phyloP scores from a whole-genome alignment of 2,113 vertebrate species.

The Anarrhichthys ocellatus region DNA sequence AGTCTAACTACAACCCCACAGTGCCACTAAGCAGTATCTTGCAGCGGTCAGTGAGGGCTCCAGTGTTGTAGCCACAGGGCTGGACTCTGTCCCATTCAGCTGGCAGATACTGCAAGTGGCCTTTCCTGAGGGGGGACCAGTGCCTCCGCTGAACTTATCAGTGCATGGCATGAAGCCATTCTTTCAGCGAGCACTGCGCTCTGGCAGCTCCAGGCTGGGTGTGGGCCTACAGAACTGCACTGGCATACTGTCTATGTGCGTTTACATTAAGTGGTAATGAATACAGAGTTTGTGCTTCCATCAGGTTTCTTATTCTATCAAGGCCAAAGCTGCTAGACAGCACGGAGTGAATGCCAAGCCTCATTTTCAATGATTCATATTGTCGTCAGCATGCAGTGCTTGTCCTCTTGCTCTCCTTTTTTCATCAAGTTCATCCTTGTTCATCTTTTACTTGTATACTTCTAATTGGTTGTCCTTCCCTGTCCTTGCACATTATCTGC shows the following conservation, averaged over 20 bases:
- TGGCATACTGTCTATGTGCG: slow-evolving; percentile 42
- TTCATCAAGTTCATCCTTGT: slow-evolving; percentile 7
- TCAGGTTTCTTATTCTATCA: slow-evolving; percentile 46
- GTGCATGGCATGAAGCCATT: slow-evolving; percentile 40
- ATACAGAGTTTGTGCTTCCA: slow-evolving; percentile 47
- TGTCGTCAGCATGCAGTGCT: slow-evolving; percentile 24
- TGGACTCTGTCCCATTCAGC: slow-evolving; percentile 30
- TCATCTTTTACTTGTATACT: slow-evolving; percentile 5
- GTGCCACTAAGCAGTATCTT: background rate
- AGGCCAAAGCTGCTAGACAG: slow-evolving; percentile 55
- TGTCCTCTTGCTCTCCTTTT: slow-evolving; percentile 52
- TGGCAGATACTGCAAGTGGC: slow-evolving; percentile 33
- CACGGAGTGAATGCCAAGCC: slow-evolving; percentile 39
- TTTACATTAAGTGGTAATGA: slow-evolving; percentile 40
- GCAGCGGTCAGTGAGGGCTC: background rate
- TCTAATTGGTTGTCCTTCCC: background rate
- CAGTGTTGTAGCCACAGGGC: slow-evolving; percentile 13
- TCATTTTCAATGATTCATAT: slow-evolving; percentile 54
- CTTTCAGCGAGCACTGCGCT: slow-evolving; percentile 44
- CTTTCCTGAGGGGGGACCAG: slow-evolving; percentile 35
- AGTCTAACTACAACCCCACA: background rate
- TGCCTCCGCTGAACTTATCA: slow-evolving; percentile 39
- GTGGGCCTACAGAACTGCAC: slow-evolving; percentile 41
- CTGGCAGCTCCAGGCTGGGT: slow-evolving; percentile 36
- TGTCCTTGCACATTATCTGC: slow-evolving; percentile 6